These are phyloP conservation scores for Tetramorium parvispinum DNA, from an alignment of 1,140 invertebrate species.

Conservation along the genomic window DNA sequence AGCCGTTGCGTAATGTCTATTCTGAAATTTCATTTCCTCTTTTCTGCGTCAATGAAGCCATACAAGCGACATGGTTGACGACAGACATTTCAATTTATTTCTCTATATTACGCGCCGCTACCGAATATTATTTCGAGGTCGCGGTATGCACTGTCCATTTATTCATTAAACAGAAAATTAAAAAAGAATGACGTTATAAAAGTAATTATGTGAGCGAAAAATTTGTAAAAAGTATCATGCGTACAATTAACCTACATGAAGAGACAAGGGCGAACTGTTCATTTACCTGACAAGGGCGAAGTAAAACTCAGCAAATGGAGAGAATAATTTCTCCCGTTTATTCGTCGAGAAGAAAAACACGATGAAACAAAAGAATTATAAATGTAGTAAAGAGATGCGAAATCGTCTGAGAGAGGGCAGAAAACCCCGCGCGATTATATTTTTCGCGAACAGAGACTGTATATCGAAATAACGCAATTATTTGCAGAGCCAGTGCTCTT, in stretches of 20 bases:
- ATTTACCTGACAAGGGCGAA: background rate
- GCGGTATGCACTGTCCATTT: background rate
- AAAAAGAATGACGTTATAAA: background rate
- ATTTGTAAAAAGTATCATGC: background rate
- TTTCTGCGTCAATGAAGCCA: slow-evolving; percentile 15
- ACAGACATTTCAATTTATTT: slow-evolving; percentile 50
- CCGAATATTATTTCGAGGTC: slow-evolving; percentile 26
- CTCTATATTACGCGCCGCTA: slow-evolving; percentile 1
- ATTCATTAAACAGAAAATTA: slow-evolving; percentile 46
- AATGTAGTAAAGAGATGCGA: slow-evolving; percentile 21
- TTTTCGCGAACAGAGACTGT: background rate
- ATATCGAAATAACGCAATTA: slow-evolving; percentile 43
- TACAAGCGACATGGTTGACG: background rate
- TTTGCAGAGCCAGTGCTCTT: slow-evolving; percentile 9
- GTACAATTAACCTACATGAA: slow-evolving; percentile 6
- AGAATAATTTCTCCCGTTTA: slow-evolving; percentile 25
- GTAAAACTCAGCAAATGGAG: slow-evolving; percentile 9
- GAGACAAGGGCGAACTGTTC: background rate
- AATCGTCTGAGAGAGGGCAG: slow-evolving; percentile 14
- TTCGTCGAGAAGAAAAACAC: background rate
- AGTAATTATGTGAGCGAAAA: slow-evolving; percentile 13
- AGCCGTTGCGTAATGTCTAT: background rate
- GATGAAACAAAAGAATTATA: slow-evolving; percentile 29
- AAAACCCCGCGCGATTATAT: background rate
- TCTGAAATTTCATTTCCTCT: slow-evolving; percentile 39